Percentiles rank a stretch among this genome's conserved stretches.
phyloP scores from a whole-genome alignment of 2,113 vertebrate species.

The Heliornis fulica region DNA sequence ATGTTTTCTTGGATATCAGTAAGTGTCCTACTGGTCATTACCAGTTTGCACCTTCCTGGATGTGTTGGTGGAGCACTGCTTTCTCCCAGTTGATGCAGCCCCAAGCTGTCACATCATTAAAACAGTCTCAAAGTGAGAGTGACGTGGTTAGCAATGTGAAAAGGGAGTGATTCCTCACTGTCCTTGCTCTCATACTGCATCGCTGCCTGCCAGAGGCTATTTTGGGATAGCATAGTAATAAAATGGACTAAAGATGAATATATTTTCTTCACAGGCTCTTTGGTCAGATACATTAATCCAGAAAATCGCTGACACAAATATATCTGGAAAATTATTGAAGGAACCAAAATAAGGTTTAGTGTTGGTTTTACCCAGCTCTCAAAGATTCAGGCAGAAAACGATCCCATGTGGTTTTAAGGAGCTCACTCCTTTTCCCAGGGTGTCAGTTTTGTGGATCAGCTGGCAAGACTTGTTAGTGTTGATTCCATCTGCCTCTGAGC shows the following conservation, averaged over 20 bases:
- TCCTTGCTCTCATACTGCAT: not conserved
- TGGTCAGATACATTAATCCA: not conserved
- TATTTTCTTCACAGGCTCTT: not conserved
- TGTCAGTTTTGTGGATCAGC: not conserved
- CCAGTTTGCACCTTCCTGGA: not conserved
- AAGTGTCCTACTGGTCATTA: not conserved
- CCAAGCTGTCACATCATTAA: constrained; percentile 12
- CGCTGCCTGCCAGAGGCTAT: not conserved
- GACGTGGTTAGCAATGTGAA: constrained; percentile 34
- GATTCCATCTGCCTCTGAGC: not conserved
- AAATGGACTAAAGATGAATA: not conserved
- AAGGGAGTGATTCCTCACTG: constrained; percentile 1
- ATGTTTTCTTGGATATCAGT: not conserved
- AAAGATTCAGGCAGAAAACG: not conserved
- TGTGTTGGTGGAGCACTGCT: not conserved
- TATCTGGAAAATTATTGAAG: not conserved
- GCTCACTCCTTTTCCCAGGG: not conserved
- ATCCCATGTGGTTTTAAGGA: not conserved
- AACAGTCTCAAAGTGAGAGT: not conserved
- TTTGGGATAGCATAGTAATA: not conserved
- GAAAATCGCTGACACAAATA: not conserved
- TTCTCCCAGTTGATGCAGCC: not conserved
- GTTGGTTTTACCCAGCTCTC: not conserved
- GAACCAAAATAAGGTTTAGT: not conserved
- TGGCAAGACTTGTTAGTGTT: not conserved